Conservation (phyloP, 2,888 invertebrate genomes). For the Acanthosepion lycidas region DNA sequence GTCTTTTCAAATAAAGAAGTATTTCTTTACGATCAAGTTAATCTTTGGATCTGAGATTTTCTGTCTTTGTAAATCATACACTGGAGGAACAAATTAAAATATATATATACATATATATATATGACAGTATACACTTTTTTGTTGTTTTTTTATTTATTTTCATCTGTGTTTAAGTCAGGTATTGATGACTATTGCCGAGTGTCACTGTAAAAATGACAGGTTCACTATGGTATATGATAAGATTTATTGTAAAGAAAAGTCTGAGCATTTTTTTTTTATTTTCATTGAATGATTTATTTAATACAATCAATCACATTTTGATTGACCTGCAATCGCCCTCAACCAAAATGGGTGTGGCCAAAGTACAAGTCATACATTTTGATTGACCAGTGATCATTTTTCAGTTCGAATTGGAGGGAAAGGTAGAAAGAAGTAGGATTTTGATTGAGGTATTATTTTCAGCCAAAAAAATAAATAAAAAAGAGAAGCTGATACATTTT, state of each 20-base stretch:
- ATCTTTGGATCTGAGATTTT: background rate
- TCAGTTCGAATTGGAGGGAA: background rate
- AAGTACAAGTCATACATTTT: background rate
- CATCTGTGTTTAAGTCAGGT: background rate
- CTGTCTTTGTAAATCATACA: background rate
- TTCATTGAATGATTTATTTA: constrained; percentile 4
- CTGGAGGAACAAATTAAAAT: background rate
- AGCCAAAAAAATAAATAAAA: background rate
- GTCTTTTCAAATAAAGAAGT: background rate
- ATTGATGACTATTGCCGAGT: background rate
- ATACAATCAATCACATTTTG: background rate
- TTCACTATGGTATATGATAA: background rate
- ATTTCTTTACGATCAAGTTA: background rate
- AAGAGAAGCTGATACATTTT: background rate
- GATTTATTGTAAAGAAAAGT: background rate
- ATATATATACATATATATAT: background rate
- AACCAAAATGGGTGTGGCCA: background rate
- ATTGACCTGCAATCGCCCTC: background rate
- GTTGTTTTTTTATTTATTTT: background rate
- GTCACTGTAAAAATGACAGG: background rate
- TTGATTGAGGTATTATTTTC: background rate
- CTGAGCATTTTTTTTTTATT: background rate
- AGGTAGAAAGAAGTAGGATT: background rate
- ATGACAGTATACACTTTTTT: background rate
- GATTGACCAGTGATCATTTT: background rate